These are phyloP conservation scores for Pseudomyrmex cubaensis DNA, from an alignment of 1,140 invertebrate species.

Conservation along the genomic window DNA sequence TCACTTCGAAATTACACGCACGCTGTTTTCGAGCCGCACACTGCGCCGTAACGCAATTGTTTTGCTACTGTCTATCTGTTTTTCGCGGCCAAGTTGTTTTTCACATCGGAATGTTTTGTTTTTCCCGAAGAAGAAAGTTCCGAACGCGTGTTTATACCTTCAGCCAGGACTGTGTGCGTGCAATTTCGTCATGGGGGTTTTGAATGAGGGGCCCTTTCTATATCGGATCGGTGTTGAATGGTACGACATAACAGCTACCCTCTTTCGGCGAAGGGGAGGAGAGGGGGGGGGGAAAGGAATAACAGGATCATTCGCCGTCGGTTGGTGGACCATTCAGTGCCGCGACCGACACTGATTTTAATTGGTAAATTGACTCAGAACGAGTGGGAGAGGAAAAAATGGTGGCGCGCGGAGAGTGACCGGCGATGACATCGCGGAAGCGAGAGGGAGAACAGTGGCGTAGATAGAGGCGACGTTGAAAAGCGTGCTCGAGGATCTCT, in stretches of 20 bases:
- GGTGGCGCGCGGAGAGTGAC: constrained; percentile 35
- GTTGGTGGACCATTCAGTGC: constrained; percentile 78
- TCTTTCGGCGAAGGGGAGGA: constrained; percentile 43
- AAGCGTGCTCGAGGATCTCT: not conserved
- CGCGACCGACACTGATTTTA: constrained; percentile 83
- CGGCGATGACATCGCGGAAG: constrained; percentile 47
- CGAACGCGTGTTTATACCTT: constrained; percentile 1
- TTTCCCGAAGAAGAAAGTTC: too few relatives aligned
- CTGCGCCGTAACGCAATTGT: too few relatives aligned
- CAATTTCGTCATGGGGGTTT: constrained; percentile 59
- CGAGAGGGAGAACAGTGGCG: constrained; percentile 33
- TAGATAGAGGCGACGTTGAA: constrained; percentile 8
- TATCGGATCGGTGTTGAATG: constrained; percentile 75
- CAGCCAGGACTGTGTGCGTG: not conserved
- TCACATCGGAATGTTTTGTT: too few relatives aligned
- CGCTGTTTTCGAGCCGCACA: too few relatives aligned
- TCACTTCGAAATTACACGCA: too few relatives aligned
- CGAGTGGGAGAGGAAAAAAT: constrained; percentile 61
- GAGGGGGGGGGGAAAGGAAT: constrained; percentile 26
- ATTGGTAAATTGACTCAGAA: constrained; percentile 84
- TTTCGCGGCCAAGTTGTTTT: too few relatives aligned
- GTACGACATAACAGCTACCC: constrained; percentile 77
- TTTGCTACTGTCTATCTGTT: too few relatives aligned
- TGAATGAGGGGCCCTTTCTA: constrained; percentile 53
- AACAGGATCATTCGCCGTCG: constrained; percentile 70